Evolutionary conservation across 2,113 vertebrate genomes (phyloP).

Genomic region (Xiphophorus couchianus): DNA sequence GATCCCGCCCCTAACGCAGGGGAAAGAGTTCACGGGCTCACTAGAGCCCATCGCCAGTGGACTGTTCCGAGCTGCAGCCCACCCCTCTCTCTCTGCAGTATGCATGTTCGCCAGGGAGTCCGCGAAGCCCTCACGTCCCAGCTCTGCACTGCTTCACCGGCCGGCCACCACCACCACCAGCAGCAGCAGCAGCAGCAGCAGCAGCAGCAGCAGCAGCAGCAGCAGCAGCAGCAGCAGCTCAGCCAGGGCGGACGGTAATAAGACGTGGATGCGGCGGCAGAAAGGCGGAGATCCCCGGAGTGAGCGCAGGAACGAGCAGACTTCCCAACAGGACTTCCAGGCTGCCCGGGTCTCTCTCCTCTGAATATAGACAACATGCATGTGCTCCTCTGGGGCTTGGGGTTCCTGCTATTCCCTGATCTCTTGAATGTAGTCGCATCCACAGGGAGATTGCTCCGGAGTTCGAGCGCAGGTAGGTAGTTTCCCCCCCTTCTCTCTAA

Average conservation of each 20-base stretch:
- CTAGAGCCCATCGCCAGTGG: slow-evolving; percentile 69
- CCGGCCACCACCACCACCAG: slow-evolving; percentile 48
- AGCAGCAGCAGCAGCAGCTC: slow-evolving; percentile 27
- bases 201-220: slow-evolving; percentile 7
- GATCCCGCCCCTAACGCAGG: slow-evolving; percentile 71
- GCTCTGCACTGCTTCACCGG: slow-evolving; percentile 65
- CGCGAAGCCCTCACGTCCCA: slow-evolving; percentile 74
- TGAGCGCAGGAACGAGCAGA: slow-evolving; percentile 55
- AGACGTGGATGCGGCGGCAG: slow-evolving; percentile 74
- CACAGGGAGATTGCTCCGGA: slow-evolving; percentile 81
- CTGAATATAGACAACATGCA: slow-evolving; percentile 90
- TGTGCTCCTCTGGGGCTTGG: slow-evolving; percentile 91
- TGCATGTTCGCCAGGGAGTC: slow-evolving; percentile 77
- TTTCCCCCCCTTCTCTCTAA: background rate
- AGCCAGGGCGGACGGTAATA: slow-evolving; percentile 68
- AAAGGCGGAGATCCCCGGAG: slow-evolving; percentile 49
- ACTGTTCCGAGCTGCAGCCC: slow-evolving; percentile 61
- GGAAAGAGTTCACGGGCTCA: slow-evolving; percentile 64
- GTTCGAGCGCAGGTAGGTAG: slow-evolving; percentile 87
- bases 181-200: slow-evolving; percentile 10
- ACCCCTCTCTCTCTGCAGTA: slow-evolving; percentile 77
- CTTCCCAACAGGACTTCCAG: slow-evolving; percentile 62
- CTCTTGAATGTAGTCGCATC: slow-evolving; percentile 80
- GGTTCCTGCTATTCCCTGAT: slow-evolving; percentile 86
- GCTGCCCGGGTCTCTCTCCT: slow-evolving; percentile 65